phyloP scores from a whole-genome alignment of 2,888 invertebrate genomes.

The Conus canariensis region DNA sequence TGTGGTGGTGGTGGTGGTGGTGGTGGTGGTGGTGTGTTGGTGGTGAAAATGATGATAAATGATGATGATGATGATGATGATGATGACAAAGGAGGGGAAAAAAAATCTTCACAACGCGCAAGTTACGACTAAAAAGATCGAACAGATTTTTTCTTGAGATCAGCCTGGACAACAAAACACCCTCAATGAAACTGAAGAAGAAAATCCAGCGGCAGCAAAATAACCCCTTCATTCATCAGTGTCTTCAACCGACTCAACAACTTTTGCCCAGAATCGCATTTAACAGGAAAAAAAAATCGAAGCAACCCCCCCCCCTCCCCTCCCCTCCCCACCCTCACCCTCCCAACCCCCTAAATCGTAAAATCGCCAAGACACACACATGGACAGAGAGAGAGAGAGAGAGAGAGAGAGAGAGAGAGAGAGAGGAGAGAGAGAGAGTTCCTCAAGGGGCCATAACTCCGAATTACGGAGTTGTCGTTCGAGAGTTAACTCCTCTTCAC shows the following conservation, averaged over 20 bases:
- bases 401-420: no score
- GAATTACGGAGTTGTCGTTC: slow-evolving; percentile 41
- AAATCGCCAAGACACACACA: slow-evolving; percentile 35
- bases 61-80: not conserved
- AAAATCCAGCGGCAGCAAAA: not conserved
- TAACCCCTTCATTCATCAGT: slow-evolving; percentile 39
- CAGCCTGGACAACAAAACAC: not conserved
- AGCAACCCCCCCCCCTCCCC: no score
- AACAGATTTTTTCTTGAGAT: not conserved
- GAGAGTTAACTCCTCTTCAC: slow-evolving; percentile 22
- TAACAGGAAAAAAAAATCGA: not conserved
- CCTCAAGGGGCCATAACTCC: slow-evolving; percentile 43
- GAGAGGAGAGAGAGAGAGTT: not conserved
- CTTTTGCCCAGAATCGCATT: slow-evolving; percentile 7
- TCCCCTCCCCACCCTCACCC: no score
- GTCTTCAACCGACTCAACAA: slow-evolving; percentile 32
- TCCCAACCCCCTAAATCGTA: not conserved
- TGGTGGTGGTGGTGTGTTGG: no score
- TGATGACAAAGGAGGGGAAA: not conserved
- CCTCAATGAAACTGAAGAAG: not conserved
- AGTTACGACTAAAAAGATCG: not conserved
- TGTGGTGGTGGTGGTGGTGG: not conserved
- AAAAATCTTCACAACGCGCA: no score
- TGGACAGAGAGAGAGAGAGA: no score
- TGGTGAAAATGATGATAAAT: not conserved